Base-by-base conservation (phyloP, 37 sponge, comb jelly and placozoan genomes). In the Theonella swinhoei region DNA sequence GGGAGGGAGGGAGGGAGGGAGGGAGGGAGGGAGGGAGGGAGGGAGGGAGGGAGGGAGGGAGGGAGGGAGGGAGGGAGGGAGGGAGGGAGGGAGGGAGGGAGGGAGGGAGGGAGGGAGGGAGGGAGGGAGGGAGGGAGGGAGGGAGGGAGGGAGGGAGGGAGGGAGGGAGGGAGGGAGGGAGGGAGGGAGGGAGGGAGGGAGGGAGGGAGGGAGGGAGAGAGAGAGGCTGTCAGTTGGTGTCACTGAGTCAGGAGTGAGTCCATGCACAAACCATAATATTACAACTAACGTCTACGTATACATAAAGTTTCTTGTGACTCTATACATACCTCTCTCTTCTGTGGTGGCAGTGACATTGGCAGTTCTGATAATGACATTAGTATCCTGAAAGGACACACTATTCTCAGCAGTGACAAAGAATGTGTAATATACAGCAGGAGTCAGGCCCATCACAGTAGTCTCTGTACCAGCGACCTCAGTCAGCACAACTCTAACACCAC, bases 1-100 rank as follows among this genome's bases (percentile, higher is more conserved):
- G 23, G 79, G 40, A 80, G 83, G 39, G 83, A 89, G 65, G 88
- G 88, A 76, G 40, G n/a, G 78, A 35, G 42, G 28, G 68, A 67
- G 30, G 28, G 68, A 67, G 30, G 28, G 68, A 67, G 23, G 68
- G 68, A 67, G 30, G 68, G 68, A 67, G 30, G 28, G 68, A 67
- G 30, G 28, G 28, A 67, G 30, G 28, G 68, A 67, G 30, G 68
- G 68, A 24, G 30, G 68, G 68, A 67, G 30, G 68, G 61, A 59
- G 20, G 61, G 61, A 59, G 20, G 61, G 61, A 59, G 20, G 61
- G 61, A 59, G 20, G 61, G 61, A 59, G 20, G 61, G 61, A 59
- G 20, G 61, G 20, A 59, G 61, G 61, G 20, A 59, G 61, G 61
- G 20, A 59, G 61, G 61, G 20, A 59, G 61, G 61, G 20, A 59